Base-by-base conservation (phyloP, 2,797 vertebrate species). In the Hydrophis major region DNA sequence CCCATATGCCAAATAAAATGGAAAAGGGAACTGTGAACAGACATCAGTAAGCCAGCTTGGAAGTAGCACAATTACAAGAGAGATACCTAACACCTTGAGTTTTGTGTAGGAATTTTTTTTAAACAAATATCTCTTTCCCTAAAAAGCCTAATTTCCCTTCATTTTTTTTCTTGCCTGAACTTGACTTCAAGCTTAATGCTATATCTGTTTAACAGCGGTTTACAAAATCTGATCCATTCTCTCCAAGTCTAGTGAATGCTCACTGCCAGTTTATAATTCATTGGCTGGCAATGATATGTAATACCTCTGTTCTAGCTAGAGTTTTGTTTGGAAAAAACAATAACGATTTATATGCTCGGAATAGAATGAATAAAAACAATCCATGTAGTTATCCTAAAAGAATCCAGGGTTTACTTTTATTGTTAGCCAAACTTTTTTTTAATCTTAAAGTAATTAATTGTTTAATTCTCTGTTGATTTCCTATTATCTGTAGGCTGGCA, bases 401-500 rank as follows among this genome's bases (percentile, higher is more conserved):
- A 1, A 8, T 94, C 53, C 22, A 18, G 6, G 90, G 83, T 59
- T 63, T 63, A 94, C 20, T 83, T 83, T 83, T 83, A 83, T 83
- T 47, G 20, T 47, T 83, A 32, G 7, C 18, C 13, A 92, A 47
- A 59, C 27, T 10, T 0, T 63, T 50, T 50, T 18, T 61, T 91
- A 87, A 66, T 90, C 89, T 53, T 56, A 37, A 55, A 25, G 20
- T 37, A 55, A 37, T 83, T 83, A 11, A 32, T 7, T 74, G 61
- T 37, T 28, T 74, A 91, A 91, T 56, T 86, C 50, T 86, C 22
- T 78, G 5, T 89, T 50, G 0, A 5, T 63, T 92, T 5, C 92
- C 93, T 95, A 93, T 42, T 13, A 88, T 89, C 60, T 91, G 66
- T 96, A 99, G 99, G 99, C 99, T 0, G 99, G 99, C 87, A 98